Conservation (phyloP, 2,113 vertebrate species). For the Delphinapterus leucas region DNA sequence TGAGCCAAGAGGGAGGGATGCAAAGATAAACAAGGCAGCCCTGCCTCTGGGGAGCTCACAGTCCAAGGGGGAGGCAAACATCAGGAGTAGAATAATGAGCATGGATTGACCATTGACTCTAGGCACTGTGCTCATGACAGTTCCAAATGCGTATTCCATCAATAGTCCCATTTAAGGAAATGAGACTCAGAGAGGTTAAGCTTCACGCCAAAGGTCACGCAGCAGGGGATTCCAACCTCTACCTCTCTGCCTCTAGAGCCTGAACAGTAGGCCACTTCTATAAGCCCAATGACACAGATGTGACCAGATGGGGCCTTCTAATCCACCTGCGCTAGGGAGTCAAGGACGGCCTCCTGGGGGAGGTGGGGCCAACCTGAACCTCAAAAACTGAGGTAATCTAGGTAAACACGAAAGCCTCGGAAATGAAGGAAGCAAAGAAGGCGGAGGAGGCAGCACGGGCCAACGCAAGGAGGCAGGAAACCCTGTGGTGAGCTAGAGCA, state of each 20-base stretch:
- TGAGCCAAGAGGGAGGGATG: neutral
- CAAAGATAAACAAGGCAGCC: neutral
- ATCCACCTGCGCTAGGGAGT: neutral
- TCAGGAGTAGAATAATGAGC: rapidly evolving
- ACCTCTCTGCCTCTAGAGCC: neutral
- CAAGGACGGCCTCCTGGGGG: neutral
- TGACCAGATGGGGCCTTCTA: neutral
- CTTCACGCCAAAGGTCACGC: neutral
- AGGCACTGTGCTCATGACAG: rapidly evolving
- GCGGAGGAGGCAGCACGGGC: rapidly evolving
- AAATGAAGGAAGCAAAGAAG: neutral
- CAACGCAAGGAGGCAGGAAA: neutral
- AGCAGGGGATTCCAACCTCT: neutral
- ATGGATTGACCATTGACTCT: neutral
- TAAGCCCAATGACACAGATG: neutral
- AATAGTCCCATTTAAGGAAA: neutral
- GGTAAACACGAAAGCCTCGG: rapidly evolving
- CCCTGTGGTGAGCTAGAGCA: rapidly evolving
- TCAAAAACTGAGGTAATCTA: neutral
- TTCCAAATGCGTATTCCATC: rapidly evolving
- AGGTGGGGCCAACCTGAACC: neutral
- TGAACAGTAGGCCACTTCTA: neutral
- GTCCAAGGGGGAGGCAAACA: neutral
- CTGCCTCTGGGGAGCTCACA: neutral
- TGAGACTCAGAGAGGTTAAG: neutral